Evolutionary conservation across 2,888 invertebrate species (phyloP), one percentile per base, ranked within the genome.

Genomic region (Parnassius apollo): DNA sequence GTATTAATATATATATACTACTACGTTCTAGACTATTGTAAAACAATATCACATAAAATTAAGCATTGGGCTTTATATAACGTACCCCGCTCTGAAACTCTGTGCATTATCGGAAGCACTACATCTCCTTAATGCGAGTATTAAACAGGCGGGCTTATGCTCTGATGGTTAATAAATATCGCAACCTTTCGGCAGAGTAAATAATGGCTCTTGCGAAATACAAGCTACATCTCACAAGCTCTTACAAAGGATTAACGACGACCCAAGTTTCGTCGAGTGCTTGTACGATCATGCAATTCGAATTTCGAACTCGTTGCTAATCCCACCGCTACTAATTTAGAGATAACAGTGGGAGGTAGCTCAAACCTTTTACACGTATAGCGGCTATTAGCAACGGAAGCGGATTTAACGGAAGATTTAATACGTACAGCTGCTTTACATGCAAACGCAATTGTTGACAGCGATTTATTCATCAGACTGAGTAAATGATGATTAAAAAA

Each of bases 121-220:
- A 69, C 72, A 73, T 82, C 79, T 79, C 71, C 67, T 71, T 79
- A 83, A 81, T 80, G 78, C 71, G 67, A 67, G 73, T 74, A 76
- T 76, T 77, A 80, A 73, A 72, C 71, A 71, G 70, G 70, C 66
- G 66, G 68, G 72, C 75, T 75, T 76, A 76, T 70, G 69, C 71
- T 69, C 68, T 74, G 78, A 77, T 78, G 76, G 79, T 77, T 78
- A 81, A 83, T 84, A 84, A 83, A 85, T 84, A 81, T 76, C 74
- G 65, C 66, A 73, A 77, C 77, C 78, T 78, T 73, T 76, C 71
- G 70, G 69, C 75, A 69, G 77, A 75, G 75, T 76, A 81, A 79
- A 72, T 80, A 75, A 80, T 77, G 73, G 74, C 66, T 63, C 60
- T 66, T 68, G 68, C 65, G 70, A 71, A 77, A 75, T 74, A 73